These are phyloP conservation scores for Buathra laborator DNA, from an alignment of 2,888 invertebrate species.

Conservation along the genomic window DNA sequence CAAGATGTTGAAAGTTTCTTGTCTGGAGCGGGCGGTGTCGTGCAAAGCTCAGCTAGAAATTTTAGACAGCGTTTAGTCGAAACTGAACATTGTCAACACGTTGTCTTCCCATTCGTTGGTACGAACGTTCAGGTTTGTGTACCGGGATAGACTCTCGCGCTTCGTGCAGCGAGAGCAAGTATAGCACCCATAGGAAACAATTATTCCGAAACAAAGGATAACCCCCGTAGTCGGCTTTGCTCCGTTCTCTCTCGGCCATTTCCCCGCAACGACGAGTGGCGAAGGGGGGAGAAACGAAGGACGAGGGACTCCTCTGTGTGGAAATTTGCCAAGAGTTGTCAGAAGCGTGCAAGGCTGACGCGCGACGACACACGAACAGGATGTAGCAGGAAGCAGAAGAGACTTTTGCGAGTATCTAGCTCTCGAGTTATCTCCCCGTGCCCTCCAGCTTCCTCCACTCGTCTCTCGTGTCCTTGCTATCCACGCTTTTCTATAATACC, in stretches of 20 bases:
- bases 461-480: conserved; percentile 15
- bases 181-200: conserved; percentile 77
- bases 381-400: conserved; percentile 61
- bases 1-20: conserved; percentile 3
- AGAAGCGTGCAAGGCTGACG: conserved; percentile 66
- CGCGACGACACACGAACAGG: conserved; percentile 65
- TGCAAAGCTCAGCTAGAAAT: conserved; percentile 11
- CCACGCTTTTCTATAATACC: neutral
- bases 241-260: conserved; percentile 62
- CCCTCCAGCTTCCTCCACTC: conserved; percentile 24
- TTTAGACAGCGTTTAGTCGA: neutral
- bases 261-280: conserved; percentile 40
- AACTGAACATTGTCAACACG: conserved; percentile 23
- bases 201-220: conserved; percentile 81
- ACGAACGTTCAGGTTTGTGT: neutral
- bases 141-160: neutral
- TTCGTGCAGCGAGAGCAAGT: conserved; percentile 27
- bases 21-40: neutral
- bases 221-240: conserved; percentile 62
- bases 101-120: conserved; percentile 1
- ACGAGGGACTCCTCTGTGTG: conserved; percentile 69
- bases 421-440: conserved; percentile 46
- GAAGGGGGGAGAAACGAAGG: neutral
- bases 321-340: conserved; percentile 81
- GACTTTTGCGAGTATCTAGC: conserved; percentile 54